phyloP scores from a whole-genome alignment of 2,797 vertebrate species.

The Emydoidea blandingii region DNA sequence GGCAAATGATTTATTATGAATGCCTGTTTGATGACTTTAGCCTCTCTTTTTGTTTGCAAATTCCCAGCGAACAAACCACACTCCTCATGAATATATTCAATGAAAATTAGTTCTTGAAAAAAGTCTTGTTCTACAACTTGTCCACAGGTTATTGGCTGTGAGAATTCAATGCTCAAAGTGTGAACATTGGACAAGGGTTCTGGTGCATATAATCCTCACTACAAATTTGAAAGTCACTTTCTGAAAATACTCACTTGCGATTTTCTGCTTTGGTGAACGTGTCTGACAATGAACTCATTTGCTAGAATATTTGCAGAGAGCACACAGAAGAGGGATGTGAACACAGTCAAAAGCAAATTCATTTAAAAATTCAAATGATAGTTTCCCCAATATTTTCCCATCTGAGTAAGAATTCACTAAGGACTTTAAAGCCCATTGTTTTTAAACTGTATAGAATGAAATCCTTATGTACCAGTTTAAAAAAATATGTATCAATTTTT shows the following conservation, averaged over 20 bases:
- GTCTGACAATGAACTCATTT: not conserved
- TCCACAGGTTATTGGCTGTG: not conserved
- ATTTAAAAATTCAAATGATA: not conserved
- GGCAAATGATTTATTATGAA: not conserved
- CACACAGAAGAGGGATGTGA: not conserved
- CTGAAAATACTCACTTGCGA: not conserved
- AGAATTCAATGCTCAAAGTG: not conserved
- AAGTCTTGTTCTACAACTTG: not conserved
- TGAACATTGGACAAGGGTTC: not conserved
- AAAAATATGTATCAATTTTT: not conserved
- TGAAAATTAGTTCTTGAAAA: slow-evolving; percentile 1
- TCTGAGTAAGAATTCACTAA: not conserved
- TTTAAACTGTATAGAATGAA: too few species aligned
- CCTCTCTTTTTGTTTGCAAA: not conserved
- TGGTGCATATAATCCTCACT: not conserved
- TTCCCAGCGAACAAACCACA: not conserved
- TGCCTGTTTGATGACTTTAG: not conserved
- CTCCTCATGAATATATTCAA: not conserved
- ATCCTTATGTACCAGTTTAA: not conserved
- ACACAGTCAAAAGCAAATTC: rapidly evolving
- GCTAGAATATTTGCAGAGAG: not conserved
- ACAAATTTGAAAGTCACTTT: slow-evolving; percentile 5
- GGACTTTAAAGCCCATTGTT: not conserved
- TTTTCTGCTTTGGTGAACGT: not conserved
- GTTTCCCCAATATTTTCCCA: not conserved